Conservation (phyloP, 2,797 vertebrate species). For the Eospalax fontanierii region DNA sequence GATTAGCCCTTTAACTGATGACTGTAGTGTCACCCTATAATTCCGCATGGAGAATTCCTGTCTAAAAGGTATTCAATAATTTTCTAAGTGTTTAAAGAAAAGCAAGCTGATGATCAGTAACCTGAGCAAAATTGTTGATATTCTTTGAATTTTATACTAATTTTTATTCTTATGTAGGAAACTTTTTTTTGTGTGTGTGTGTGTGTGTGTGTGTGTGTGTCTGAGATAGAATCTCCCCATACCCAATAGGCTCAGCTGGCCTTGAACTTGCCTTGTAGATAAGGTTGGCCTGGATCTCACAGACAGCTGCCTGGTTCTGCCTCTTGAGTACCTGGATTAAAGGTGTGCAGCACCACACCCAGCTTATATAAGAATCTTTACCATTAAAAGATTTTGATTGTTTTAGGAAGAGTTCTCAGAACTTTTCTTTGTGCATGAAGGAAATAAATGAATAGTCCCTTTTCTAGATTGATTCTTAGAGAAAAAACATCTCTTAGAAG, state of each 20-base stretch:
- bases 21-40: not conserved
- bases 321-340: too few species aligned
- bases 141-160: constrained; percentile 25
- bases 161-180: not conserved
- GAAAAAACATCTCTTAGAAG: constrained; percentile 8
- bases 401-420: constrained; percentile 31
- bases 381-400: constrained; percentile 11
- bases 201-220: too few species aligned
- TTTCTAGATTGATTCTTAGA: not conserved
- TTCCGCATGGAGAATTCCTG: not conserved
- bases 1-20: not conserved
- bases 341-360: too few species aligned
- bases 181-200: too few species aligned
- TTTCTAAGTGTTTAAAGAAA: constrained; percentile 38
- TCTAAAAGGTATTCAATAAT: not conserved
- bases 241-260: too few species aligned
- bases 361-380: not conserved
- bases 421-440: constrained; percentile 6
- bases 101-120: not conserved
- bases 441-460: not conserved
- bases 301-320: too few species aligned
- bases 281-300: too few species aligned
- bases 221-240: too few species aligned
- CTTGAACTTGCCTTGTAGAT: too few species aligned
- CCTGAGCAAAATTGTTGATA: constrained; percentile 59